These are phyloP conservation scores for Neocrepidodera transversa DNA, from an alignment of 2,888 invertebrate species.

Conservation along the genomic window DNA sequence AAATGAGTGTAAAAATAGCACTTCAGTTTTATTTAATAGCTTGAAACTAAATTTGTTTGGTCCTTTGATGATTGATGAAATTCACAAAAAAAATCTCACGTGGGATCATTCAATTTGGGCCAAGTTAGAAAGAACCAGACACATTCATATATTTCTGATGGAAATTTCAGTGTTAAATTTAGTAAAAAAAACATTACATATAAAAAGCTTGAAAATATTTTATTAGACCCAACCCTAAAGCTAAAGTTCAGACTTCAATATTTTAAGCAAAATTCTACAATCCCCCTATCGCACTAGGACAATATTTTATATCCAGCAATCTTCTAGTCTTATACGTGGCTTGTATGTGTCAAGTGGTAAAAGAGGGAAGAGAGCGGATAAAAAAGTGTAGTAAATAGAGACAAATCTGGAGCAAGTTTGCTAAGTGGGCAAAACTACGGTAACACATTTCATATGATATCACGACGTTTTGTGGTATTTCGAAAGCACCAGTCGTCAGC, in stretches of 20 bases:
- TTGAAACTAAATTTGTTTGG: too few relatives aligned
- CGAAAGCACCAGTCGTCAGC: not conserved
- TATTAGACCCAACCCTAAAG: too few relatives aligned
- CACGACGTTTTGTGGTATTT: not conserved
- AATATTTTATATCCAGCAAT: slow-evolving; percentile 14
- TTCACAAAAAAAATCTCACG: too few relatives aligned
- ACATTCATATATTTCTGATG: too few relatives aligned
- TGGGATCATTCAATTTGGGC: too few relatives aligned
- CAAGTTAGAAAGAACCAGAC: too few relatives aligned
- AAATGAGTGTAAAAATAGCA: too few relatives aligned
- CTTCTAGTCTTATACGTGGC: slow-evolving; percentile 4
- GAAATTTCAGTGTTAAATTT: too few relatives aligned
- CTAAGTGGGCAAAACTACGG: slow-evolving; percentile 13
- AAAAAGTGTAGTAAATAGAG: slow-evolving; percentile 17
- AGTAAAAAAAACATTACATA: too few relatives aligned
- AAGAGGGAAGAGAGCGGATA: slow-evolving; percentile 12
- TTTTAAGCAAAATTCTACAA: not conserved
- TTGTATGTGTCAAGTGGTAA: slow-evolving; percentile 11
- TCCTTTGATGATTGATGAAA: too few relatives aligned
- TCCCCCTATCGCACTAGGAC: slow-evolving; percentile 5
- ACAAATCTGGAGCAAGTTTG: slow-evolving; percentile 17
- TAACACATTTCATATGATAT: slow-evolving; percentile 7
- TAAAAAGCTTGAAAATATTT: too few relatives aligned
- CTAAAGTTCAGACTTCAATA: not conserved
- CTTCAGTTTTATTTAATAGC: too few relatives aligned